Conservation (phyloP, 2,797 vertebrate species). For the Danio albolineatus region DNA sequence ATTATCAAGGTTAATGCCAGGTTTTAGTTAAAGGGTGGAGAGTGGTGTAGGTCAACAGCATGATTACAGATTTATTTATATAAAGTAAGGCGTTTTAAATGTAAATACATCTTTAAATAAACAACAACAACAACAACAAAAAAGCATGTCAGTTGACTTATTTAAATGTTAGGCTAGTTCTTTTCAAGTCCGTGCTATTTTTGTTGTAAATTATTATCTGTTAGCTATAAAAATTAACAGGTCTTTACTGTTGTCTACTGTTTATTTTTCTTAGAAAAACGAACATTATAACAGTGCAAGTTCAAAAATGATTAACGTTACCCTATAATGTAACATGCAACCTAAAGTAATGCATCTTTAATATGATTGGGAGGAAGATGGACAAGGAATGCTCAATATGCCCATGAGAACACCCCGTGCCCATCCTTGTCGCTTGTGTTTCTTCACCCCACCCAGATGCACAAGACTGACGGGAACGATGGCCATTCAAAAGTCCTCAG, state of each 20-base stretch:
- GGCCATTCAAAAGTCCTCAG: slow-evolving; percentile 74
- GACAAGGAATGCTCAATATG: not conserved
- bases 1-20: too few species aligned
- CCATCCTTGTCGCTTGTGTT: slow-evolving; percentile 40
- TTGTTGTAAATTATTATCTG: too few species aligned
- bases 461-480: slow-evolving; percentile 76
- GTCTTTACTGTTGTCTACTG: not conserved
- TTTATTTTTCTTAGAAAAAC: too few species aligned
- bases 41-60: too few species aligned
- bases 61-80: too few species aligned
- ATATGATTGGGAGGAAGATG: not conserved
- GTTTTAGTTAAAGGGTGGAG: too few species aligned
- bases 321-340: not conserved
- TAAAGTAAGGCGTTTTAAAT: too few species aligned
- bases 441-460: slow-evolving; percentile 73
- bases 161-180: too few species aligned
- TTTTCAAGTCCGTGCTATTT: too few species aligned
- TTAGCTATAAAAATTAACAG: not conserved
- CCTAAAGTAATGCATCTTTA: not conserved
- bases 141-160: too few species aligned
- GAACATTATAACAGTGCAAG: not conserved
- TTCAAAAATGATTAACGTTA: not conserved
- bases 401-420: slow-evolving; percentile 30
- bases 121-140: too few species aligned
- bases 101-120: too few species aligned